phyloP scores from a whole-genome alignment of 2,797 vertebrate species.

The Cossypha niveicapilla region DNA sequence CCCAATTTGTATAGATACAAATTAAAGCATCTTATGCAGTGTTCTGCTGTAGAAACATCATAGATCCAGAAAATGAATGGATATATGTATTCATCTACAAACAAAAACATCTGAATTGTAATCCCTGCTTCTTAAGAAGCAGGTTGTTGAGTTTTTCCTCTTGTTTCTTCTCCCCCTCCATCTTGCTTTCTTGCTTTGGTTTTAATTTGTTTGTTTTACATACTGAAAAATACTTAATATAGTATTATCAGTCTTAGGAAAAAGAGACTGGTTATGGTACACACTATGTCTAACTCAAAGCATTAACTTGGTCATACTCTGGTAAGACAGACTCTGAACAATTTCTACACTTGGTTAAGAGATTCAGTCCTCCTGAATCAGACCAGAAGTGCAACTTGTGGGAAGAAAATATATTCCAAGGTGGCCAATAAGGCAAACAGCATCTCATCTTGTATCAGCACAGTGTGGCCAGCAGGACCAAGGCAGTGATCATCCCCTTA shows the following conservation, averaged over 20 bases:
- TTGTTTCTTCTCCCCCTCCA: too few species aligned
- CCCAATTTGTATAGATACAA: not conserved
- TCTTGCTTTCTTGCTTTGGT: not conserved
- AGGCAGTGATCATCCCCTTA: not conserved
- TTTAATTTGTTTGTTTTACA: not conserved
- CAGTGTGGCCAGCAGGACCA: not conserved
- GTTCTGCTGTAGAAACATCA: not conserved
- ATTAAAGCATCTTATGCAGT: not conserved
- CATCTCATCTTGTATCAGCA: not conserved
- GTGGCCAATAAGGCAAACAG: not conserved
- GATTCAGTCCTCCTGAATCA: not conserved
- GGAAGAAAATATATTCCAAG: not conserved
- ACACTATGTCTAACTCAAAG: not conserved
- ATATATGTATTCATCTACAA: not conserved
- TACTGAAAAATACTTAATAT: not conserved
- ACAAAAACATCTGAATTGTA: not conserved
- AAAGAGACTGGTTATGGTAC: not conserved
- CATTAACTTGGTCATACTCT: not conserved
- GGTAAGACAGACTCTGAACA: not conserved
- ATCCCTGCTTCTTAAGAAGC: not conserved
- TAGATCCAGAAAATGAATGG: not conserved
- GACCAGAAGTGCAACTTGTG: fast-evolving
- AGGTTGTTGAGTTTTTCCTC: not conserved
- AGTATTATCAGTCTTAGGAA: not conserved
- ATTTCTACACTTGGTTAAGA: not conserved